Conservation (phyloP, 2,797 vertebrate species). For the Syndactyla subalaris region DNA sequence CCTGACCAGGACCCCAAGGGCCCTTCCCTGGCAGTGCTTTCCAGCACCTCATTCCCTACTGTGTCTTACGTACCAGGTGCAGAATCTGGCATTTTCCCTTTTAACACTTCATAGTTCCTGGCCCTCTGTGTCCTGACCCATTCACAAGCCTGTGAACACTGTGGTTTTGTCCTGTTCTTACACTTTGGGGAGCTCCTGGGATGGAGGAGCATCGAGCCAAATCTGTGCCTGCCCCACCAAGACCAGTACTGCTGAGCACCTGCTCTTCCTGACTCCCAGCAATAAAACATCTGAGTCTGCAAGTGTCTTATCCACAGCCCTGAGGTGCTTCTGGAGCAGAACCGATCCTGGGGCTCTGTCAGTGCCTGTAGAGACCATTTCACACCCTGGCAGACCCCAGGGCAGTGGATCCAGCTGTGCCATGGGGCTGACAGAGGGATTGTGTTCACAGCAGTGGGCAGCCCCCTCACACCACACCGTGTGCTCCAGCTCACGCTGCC, state of each 20-base stretch:
- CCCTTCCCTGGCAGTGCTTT: no score
- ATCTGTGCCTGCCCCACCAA: not conserved
- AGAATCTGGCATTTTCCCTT: not conserved
- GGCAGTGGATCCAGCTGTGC: not conserved
- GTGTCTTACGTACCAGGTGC: not conserved
- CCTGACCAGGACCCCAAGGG: no score
- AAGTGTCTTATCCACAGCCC: rapidly evolving
- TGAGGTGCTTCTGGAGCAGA: not conserved
- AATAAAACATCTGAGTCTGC: not conserved
- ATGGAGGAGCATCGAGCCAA: not conserved
- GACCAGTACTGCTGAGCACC: not conserved
- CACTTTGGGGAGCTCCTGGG: not conserved
- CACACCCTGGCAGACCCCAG: not conserved
- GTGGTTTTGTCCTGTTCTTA: not conserved
- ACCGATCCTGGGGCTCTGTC: rapidly evolving
- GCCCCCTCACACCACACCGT: rapidly evolving
- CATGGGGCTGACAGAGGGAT: not conserved
- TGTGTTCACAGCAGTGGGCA: rapidly evolving
- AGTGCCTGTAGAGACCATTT: not conserved
- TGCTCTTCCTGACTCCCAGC: not conserved
- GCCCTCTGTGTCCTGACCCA: rapidly evolving
- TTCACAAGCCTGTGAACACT: not conserved
- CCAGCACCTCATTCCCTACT: not conserved
- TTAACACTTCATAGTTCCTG: not conserved
- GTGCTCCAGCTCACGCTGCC: rapidly evolving